Percentiles rank a stretch among this genome's conserved stretches.
phyloP scores from a whole-genome alignment of 2,113 vertebrate genomes.

The Menidia beryllina region DNA sequence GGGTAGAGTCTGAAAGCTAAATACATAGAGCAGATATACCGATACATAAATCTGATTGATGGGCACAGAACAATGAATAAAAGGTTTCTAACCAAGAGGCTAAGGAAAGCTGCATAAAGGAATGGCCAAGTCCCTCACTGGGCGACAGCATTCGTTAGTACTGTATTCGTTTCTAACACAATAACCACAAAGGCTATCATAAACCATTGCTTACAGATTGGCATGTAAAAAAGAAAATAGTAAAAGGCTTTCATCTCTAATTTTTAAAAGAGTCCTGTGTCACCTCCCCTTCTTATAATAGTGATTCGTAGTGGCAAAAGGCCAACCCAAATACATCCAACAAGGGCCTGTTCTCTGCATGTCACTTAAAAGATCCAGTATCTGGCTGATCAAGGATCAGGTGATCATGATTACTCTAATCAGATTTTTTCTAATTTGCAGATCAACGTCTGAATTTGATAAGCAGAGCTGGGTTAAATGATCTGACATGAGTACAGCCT shows the following conservation, averaged over 20 bases:
- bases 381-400: background rate
- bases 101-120: background rate
- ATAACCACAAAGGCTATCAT: background rate
- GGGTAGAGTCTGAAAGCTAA: slow-evolving; percentile 6
- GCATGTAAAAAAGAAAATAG: background rate
- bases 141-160: background rate
- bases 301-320: background rate
- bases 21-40: background rate
- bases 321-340: background rate
- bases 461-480: background rate
- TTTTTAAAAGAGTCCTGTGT: too few species aligned
- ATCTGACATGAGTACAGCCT: background rate
- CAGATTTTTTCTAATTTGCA: background rate
- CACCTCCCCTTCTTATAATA: background rate
- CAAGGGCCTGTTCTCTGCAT: background rate
- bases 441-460: background rate
- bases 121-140: background rate
- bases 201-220: background rate
- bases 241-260: too few species aligned
- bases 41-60: background rate
- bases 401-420: background rate
- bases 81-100: background rate
- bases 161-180: background rate
- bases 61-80: slow-evolving; percentile 2
- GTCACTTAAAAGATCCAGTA: too few species aligned